Percentiles rank a stretch among this genome's conserved stretches.
Evolutionary conservation across 2,797 vertebrate genomes (phyloP).

Genomic region (Gobio occitaniae): DNA sequence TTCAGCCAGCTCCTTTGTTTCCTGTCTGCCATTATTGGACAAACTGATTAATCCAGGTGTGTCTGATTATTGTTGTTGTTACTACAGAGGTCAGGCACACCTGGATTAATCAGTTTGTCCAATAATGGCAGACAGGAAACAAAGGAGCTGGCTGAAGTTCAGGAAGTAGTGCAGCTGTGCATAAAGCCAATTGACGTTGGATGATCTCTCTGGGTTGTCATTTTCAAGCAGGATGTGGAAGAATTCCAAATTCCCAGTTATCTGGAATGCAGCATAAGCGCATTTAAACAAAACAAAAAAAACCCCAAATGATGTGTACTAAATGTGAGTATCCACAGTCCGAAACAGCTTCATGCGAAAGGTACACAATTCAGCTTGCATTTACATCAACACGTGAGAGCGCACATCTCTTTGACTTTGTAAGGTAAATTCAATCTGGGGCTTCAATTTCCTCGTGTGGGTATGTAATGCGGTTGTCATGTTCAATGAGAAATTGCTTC

Average conservation of each 20-base stretch:
- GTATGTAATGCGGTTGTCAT: conserved; percentile 64
- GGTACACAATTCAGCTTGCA: conserved; percentile 28
- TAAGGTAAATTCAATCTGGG: conserved; percentile 64
- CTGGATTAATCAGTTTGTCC: too few species aligned
- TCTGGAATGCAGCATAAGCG: background rate
- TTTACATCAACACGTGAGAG: conserved; percentile 38
- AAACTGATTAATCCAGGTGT: too few species aligned
- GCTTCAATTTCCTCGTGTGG: conserved; percentile 57
- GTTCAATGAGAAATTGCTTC: conserved; percentile 63
- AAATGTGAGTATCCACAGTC: background rate
- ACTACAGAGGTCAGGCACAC: too few species aligned
- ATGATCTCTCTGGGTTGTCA: background rate
- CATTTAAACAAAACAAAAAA: background rate
- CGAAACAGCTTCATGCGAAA: conserved; percentile 28
- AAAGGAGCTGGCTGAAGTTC: too few species aligned
- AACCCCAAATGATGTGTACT: background rate
- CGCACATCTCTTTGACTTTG: conserved; percentile 26
- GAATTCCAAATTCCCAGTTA: background rate
- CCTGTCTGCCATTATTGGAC: too few species aligned
- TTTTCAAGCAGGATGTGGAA: background rate
- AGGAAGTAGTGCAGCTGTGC: too few species aligned
- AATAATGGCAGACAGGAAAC: too few species aligned
- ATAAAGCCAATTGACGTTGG: too few species aligned
- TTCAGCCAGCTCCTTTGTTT: too few species aligned
- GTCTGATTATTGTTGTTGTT: too few species aligned